Evolutionary conservation across 2,797 vertebrate genomes (phyloP), one percentile per base, ranked within the genome.

Genomic region (Tenualosa ilisha): DNA sequence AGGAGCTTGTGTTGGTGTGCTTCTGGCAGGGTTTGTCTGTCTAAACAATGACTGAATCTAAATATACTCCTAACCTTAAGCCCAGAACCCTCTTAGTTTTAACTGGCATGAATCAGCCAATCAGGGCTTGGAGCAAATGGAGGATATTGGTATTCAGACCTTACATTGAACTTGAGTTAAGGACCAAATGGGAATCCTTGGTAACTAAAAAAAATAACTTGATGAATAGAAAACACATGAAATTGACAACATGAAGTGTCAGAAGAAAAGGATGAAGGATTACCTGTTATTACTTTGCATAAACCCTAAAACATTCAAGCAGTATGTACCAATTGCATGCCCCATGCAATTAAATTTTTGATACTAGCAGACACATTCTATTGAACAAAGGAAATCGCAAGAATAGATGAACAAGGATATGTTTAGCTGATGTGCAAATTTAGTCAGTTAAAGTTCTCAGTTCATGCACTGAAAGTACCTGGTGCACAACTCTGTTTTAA

Each of bases 371-470:
- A 40, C 13, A 40, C 17, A 20, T 75, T 75, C 13, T 9, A 40
- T 7, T 75, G 31, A 68, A 12, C 15, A 40, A 37, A 75, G 15
- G 37, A 75, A 75, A 43, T 75, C 31, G 20, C 68, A 75, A 40
- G 68, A 40, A 43, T 40, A 75, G 26, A 68, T 40, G 24, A 40
- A 75, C 7, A 15, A 75, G 31, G 37, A 75, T 75, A 75, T 75
- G 37, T 75, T 75, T 75, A 75, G 68, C 68, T 75, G 68, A 79
- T 79, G 72, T 79, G 72, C 72, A 79, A 79, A 79, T 79, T 15
- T 79, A 79, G 72, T 46, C 72, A 79, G 72, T 79, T 75, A 40
- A 75, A 75, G 68, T 75, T 75, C 68, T 40, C 72, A 43, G 12
- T 79, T 7, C 6, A 46, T 46, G 20, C 6, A 43, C 17, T 5